Conservation (phyloP, 1,140 invertebrate genomes). For the Lasioglossum baleicum region DNA sequence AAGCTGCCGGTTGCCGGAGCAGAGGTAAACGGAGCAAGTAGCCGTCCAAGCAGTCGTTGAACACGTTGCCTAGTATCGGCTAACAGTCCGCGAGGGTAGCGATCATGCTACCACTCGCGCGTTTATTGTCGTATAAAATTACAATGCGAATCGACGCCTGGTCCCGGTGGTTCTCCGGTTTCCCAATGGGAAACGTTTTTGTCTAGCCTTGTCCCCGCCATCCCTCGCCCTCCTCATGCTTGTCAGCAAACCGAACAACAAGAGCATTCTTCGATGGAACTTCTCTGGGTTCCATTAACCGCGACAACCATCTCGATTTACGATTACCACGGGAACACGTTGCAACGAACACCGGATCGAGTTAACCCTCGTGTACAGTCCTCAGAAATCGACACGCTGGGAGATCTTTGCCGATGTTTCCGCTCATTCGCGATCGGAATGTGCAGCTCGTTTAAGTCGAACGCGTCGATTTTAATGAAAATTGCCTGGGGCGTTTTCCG, state of each 20-base stretch:
- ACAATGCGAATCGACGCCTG: constrained; percentile 40
- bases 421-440: too few species aligned
- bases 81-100: constrained; percentile 40
- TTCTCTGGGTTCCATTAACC: neutral
- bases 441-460: too few species aligned
- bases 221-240: neutral
- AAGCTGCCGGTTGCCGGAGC: too few species aligned
- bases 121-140: constrained; percentile 41
- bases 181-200: constrained; percentile 9
- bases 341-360: neutral
- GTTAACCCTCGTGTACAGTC: neutral
- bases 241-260: neutral
- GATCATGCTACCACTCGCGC: constrained; percentile 18
- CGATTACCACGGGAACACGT: neutral
- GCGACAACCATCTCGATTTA: neutral
- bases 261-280: constrained; percentile 1
- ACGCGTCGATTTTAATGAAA: too few species aligned
- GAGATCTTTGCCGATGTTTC: too few species aligned
- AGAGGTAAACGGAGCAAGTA: too few species aligned
- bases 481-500: too few species aligned
- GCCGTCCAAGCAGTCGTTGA: too few species aligned
- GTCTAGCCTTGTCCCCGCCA: too few species aligned
- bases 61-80: constrained; percentile 28
- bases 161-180: neutral
- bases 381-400: too few species aligned